A percentile compares a stretch with the other conserved stretches of the same genome.
phyloP scores from a whole-genome alignment of 2,888 invertebrate species.

The Aporophyla nigra region DNA sequence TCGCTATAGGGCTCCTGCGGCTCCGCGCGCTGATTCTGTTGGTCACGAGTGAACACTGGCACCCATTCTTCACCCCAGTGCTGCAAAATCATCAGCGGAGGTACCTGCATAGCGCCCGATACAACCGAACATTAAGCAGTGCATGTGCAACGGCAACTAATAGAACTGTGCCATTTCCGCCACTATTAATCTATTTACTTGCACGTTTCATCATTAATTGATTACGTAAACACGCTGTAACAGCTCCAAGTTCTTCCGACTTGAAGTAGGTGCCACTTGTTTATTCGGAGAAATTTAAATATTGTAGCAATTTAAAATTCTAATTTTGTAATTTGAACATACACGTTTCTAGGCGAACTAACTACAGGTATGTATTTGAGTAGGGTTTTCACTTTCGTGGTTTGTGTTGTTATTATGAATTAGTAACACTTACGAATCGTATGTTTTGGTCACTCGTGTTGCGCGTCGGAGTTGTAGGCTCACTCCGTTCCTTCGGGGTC shows the following conservation, averaged over 20 bases:
- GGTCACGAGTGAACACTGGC: constrained; percentile 96
- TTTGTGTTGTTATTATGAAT: background rate
- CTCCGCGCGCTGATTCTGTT: constrained; percentile 92
- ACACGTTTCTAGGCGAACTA: constrained; percentile 12
- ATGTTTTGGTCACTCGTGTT: constrained; percentile 62
- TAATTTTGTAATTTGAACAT: constrained; percentile 31
- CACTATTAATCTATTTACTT: constrained; percentile 21
- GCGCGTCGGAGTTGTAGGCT: constrained; percentile 56
- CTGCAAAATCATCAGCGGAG: constrained; percentile 86
- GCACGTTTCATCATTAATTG: constrained; percentile 33
- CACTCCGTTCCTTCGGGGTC: constrained; percentile 60
- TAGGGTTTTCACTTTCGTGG: background rate
- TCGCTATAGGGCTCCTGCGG: constrained; percentile 94
- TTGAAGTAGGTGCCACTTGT: constrained; percentile 20
- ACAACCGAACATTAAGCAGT: constrained; percentile 46
- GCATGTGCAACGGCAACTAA: constrained; percentile 35
- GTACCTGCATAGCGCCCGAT: constrained; percentile 67
- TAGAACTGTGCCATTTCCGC: constrained; percentile 22
- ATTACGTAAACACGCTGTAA: constrained; percentile 37
- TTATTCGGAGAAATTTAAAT: constrained; percentile 54
- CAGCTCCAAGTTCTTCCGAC: constrained; percentile 24
- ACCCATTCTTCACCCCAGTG: constrained; percentile 93
- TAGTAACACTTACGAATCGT: constrained; percentile 66
- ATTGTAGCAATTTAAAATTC: constrained; percentile 39
- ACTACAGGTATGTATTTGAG: constrained; percentile 1